Conservation (phyloP, 2,888 invertebrate genomes). For the Operophtera brumata region DNA sequence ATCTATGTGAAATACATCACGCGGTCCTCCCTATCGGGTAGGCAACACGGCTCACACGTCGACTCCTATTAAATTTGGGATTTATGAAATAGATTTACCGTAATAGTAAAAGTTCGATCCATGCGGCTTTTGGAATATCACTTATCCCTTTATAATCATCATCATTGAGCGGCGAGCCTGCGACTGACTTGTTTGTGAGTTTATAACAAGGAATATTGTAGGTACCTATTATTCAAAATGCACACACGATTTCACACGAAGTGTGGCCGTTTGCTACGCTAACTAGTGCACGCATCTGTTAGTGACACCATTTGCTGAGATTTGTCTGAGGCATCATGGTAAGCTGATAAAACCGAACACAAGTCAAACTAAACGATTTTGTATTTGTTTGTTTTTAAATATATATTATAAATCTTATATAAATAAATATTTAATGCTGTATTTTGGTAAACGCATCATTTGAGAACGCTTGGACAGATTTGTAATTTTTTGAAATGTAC, state of each 20-base stretch:
- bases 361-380: too few species aligned
- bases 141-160: constrained; percentile 23
- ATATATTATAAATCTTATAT: too few species aligned
- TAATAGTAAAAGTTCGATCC: constrained; percentile 46
- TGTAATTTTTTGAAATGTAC: too few species aligned
- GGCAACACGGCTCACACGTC: constrained; percentile 32
- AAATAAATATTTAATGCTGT: too few species aligned
- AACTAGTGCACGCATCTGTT: constrained; percentile 52
- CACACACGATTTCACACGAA: constrained; percentile 35
- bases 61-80: constrained; percentile 44
- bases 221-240: constrained; percentile 73
- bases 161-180: background rate
- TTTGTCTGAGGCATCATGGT: constrained; percentile 4
- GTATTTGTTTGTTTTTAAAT: too few species aligned
- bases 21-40: constrained; percentile 8
- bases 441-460: too few species aligned
- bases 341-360: too few species aligned
- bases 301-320: constrained; percentile 62
- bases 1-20: constrained; percentile 39
- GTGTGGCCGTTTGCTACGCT: constrained; percentile 50
- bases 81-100: constrained; percentile 39
- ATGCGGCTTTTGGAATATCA: constrained; percentile 35
- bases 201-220: constrained; percentile 43
- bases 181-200: background rate
- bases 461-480: too few species aligned